Evolutionary conservation across 2,888 invertebrate species (phyloP).

Genomic region (Scelioninae gen. 1): DNA sequence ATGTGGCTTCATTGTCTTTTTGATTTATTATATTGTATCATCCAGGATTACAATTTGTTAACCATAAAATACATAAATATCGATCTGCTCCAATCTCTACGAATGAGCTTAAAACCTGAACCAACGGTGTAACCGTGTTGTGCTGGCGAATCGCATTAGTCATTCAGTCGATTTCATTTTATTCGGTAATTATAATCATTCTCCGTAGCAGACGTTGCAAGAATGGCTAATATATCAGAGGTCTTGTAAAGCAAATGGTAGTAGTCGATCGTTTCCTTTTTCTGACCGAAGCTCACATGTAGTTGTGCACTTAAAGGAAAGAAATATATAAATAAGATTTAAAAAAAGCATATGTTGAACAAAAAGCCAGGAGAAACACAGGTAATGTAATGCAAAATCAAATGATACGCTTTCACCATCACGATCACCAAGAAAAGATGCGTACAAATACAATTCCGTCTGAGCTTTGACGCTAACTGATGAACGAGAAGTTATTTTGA

Average conservation of each 20-base stretch:
- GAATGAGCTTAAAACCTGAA: no score
- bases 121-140: no score
- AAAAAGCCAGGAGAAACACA: neutral
- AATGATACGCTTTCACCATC: slow-evolving; percentile 46
- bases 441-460: slow-evolving; percentile 57
- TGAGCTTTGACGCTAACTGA: slow-evolving; percentile 38
- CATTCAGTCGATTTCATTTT: slow-evolving; percentile 58
- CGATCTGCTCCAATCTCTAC: no score
- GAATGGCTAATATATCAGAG: slow-evolving; percentile 51
- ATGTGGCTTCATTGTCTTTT: no score
- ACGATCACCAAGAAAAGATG: slow-evolving; percentile 42
- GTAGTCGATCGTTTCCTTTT: slow-evolving; percentile 70
- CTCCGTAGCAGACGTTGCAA: slow-evolving; percentile 40
- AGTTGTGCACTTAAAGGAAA: neutral
- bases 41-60: no score
- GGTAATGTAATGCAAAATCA: slow-evolving; percentile 50
- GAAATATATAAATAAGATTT: slow-evolving; percentile 2
- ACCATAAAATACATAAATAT: no score
- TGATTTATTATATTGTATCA: no score
- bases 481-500: slow-evolving; percentile 22
- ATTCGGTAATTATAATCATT: slow-evolving; percentile 59
- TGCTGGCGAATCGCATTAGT: slow-evolving; percentile 57
- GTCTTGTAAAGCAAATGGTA: slow-evolving; percentile 69
- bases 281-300: slow-evolving; percentile 71
- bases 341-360: slow-evolving; percentile 32